Evolutionary conservation across 2,113 vertebrate genomes (phyloP).

Genomic region (Hemibagrus wyckioides): DNA sequence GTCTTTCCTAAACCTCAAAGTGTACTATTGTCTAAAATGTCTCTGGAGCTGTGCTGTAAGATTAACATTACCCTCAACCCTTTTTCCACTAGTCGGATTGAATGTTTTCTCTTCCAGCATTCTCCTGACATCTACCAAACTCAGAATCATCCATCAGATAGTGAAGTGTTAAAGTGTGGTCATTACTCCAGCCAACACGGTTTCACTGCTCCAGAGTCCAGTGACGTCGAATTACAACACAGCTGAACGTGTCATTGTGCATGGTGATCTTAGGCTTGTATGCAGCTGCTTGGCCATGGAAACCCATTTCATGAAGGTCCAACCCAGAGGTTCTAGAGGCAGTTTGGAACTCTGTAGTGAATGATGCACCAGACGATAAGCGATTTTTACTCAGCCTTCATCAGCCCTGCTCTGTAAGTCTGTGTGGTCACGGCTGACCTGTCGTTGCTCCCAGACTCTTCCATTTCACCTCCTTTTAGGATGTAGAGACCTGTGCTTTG

Average conservation of each 20-base stretch:
- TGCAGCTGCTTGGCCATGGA: neutral
- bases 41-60: neutral
- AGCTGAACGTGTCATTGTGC: neutral
- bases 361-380: neutral
- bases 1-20: neutral
- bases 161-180: neutral
- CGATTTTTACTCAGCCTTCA: neutral
- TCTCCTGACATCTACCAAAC: neutral
- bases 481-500: neutral
- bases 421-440: neutral
- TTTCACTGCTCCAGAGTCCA: neutral
- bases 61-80: neutral
- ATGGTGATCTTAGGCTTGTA: neutral
- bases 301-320: neutral
- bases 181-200: neutral
- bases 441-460: neutral
- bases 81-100: neutral
- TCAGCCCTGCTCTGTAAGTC: neutral
- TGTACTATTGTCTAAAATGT: neutral
- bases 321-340: neutral
- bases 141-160: neutral
- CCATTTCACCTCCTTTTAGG: neutral
- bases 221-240: neutral
- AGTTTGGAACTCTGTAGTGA: neutral
- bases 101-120: no score